Conservation (phyloP, 2,888 invertebrate species). For the Brachyptera risi region DNA sequence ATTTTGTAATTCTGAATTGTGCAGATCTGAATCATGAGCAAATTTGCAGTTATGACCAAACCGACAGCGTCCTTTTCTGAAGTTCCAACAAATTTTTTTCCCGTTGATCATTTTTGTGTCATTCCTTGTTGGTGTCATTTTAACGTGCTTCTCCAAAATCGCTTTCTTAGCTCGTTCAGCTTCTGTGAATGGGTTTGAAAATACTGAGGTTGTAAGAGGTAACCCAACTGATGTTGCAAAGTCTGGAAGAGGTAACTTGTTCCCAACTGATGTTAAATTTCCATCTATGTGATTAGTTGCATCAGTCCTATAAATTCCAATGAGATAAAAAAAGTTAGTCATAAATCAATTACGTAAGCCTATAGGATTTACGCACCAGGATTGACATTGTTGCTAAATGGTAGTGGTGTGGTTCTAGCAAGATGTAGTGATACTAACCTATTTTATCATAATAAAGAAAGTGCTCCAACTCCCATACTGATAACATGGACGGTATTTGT, state of each 20-base stretch:
- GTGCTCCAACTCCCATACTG: no score
- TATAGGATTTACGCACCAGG: no score
- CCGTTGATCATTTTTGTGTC: conserved; percentile 78
- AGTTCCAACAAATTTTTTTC: conserved; percentile 89
- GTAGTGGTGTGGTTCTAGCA: no score
- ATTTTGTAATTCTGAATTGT: conserved; percentile 48
- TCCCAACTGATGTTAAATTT: not conserved
- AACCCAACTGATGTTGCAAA: conserved; percentile 49
- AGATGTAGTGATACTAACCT: no score
- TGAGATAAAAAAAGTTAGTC: no score
- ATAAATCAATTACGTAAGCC: no score
- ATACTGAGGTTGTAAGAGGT: conserved; percentile 66
- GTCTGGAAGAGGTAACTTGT: conserved; percentile 60
- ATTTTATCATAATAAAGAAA: no score
- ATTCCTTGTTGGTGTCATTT: conserved; percentile 74
- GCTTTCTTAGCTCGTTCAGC: conserved; percentile 84
- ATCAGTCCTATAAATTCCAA: no score
- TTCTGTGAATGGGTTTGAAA: conserved; percentile 80
- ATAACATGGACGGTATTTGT: no score
- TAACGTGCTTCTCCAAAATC: conserved; percentile 85
- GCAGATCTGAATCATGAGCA: conserved; percentile 84
- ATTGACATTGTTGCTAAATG: no score
- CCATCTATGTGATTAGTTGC: not conserved
- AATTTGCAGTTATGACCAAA: conserved; percentile 91
- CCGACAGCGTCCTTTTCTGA: conserved; percentile 82